Evolutionary conservation across 2,888 invertebrate species (phyloP), one percentile per base, ranked within the genome.

Genomic region (Drosophila austrosaltans): DNA sequence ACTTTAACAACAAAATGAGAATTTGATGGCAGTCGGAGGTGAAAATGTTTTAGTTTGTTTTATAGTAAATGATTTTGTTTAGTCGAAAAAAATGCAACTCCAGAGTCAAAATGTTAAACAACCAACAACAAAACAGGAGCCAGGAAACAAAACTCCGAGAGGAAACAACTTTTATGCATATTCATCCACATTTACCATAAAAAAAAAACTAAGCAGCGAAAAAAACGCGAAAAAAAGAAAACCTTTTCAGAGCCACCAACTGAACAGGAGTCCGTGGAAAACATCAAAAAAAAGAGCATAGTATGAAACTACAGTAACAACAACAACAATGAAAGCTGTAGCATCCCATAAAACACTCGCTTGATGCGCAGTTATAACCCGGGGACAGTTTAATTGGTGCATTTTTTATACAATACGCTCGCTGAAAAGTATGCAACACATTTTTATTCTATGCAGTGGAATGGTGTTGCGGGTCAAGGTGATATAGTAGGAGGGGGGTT

Each of bases 321-420:
- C 44, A 8, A 44, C 20, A 28, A 42, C 39, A 54, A 63, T 42
- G 72, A 20, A 53, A 57, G 48, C 60, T 68, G 78, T 78, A 76
- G 78, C 75, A 61, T 75, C 75, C 81, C 77, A 89, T 89, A 90
- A 89, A 89, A 89, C 85, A 90, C 80, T 88, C 78, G 81, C 77
- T 73, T 90, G 90, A 87, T 80, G 88, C 77, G 71, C 83, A 81
- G 83, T 85, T 88, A 81, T 82, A 90, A 81, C 85, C 87, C 89
- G 89, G 90, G 89, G 90, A 90, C 90, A 90, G 90, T 90, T 90
- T 90, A 90, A 90, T 90, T 90, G 89, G 89, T 90, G 85, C 81
- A 87, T 83, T 89, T 90, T 89, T 87, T 80, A 82, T 88, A 75
- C 81, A 70, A 72, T 78, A 60, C 56, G 72, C 72, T 61, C 16